These are phyloP conservation scores for Vireo altiloquus DNA, from an alignment of 2,113 vertebrate genomes.

Conservation along the genomic window DNA sequence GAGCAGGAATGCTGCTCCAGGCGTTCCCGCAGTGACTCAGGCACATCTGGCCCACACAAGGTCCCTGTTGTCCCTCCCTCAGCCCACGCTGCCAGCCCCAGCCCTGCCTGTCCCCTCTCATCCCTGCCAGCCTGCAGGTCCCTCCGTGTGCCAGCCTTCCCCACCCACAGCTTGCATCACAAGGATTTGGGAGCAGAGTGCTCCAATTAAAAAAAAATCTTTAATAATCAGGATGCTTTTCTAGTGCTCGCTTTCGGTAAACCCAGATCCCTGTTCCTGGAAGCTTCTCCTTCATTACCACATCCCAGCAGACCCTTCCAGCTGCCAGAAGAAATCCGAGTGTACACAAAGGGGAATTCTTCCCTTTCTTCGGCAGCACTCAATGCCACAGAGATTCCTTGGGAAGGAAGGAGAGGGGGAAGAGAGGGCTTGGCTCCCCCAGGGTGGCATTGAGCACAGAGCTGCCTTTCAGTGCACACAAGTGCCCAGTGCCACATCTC, in stretches of 20 bases:
- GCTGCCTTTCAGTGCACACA: background rate
- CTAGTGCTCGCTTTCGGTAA: accelerated
- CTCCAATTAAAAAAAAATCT: background rate
- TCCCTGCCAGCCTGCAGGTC: accelerated
- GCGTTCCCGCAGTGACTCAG: background rate
- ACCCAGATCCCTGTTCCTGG: background rate
- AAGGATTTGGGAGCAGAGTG: accelerated
- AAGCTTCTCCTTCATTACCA: background rate
- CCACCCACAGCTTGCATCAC: accelerated
- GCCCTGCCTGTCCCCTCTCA: background rate
- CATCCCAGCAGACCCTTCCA: background rate
- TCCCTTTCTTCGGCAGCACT: background rate
- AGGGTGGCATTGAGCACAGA: background rate
- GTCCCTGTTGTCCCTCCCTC: accelerated
- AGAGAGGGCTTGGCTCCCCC: background rate
- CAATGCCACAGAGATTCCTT: background rate
- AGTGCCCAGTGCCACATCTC: accelerated
- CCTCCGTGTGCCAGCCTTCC: background rate
- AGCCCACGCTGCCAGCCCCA: background rate
- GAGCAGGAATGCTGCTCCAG: background rate
- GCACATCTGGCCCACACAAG: background rate
- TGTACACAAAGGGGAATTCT: background rate
- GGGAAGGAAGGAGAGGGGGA: background rate
- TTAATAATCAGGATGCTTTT: no score
- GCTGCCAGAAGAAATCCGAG: background rate